A percentile compares a stretch with the other conserved stretches of the same genome.
Conservation (phyloP, 92 coral and sea anemone genomes). For the Parazoanthus atlanticus region DNA sequence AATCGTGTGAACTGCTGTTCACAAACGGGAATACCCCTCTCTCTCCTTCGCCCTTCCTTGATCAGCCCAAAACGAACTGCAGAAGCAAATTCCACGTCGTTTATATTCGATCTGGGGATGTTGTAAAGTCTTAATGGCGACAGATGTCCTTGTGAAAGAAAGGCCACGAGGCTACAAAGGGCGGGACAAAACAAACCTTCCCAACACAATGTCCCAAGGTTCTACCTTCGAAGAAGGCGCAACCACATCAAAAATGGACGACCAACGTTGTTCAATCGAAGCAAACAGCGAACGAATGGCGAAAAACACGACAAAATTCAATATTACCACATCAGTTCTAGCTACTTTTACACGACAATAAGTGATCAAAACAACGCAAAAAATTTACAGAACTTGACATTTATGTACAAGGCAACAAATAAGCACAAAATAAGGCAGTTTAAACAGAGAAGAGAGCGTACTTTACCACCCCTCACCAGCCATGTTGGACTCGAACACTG, state of each 20-base stretch:
- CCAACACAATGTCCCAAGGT: not conserved
- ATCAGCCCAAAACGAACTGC: not conserved
- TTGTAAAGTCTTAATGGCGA: conserved; percentile 7
- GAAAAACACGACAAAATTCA: conserved; percentile 44
- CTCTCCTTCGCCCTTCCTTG: not conserved
- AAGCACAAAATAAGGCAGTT: conserved; percentile 33
- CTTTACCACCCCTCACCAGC: conserved; percentile 48
- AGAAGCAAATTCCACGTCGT: conserved; percentile 1
- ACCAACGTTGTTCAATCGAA: conserved; percentile 16
- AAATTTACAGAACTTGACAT: conserved; percentile 29
- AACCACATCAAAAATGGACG: conserved; percentile 48
- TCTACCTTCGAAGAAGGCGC: conserved; percentile 21
- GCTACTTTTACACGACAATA: conserved; percentile 23
- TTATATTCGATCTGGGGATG: not conserved
- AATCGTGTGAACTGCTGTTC: not conserved
- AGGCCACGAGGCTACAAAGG: conserved; percentile 22
- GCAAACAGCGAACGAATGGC: conserved; percentile 16
- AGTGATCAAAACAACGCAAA: conserved; percentile 39
- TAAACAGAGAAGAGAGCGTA: conserved; percentile 38
- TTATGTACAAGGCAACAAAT: conserved; percentile 29
- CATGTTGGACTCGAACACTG: conserved; percentile 47
- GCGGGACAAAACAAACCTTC: conserved; percentile 24
- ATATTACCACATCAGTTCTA: conserved; percentile 27
- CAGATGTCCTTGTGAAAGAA: conserved; percentile 36
- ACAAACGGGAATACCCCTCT: conserved; percentile 6